Evolutionary conservation across 2,113 vertebrate species (phyloP).

Genomic region (Amphiprion percula): DNA sequence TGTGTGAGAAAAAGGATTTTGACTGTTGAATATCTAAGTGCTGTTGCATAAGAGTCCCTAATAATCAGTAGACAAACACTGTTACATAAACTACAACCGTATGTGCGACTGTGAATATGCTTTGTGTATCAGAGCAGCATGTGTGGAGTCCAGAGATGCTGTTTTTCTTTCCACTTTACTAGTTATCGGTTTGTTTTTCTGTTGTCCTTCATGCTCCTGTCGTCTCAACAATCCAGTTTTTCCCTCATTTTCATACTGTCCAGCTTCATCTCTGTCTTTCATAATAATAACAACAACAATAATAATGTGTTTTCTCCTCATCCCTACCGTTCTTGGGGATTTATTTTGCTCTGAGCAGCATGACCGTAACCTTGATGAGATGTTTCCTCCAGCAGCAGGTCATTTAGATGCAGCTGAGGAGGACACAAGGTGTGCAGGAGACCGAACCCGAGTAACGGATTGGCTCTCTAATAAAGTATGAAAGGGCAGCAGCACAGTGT

Average conservation of each 20-base stretch:
- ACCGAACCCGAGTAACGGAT: constrained; percentile 82
- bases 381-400: constrained; percentile 56
- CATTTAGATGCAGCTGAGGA: constrained; percentile 69
- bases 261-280: constrained; percentile 46
- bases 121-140: not conserved
- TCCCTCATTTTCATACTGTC: constrained; percentile 44
- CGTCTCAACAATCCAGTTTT: constrained; percentile 25
- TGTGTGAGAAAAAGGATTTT: constrained; percentile 33
- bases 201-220: not conserved
- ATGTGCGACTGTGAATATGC: not conserved
- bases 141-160: constrained; percentile 5
- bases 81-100: constrained; percentile 60
- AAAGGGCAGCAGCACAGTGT: constrained; percentile 72
- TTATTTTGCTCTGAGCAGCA: constrained; percentile 56
- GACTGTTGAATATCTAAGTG: constrained; percentile 57
- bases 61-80: constrained; percentile 57
- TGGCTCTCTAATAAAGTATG: constrained; percentile 85
- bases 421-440: constrained; percentile 40
- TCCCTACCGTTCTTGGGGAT: constrained; percentile 11
- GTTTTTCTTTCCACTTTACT: constrained; percentile 24
- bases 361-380: constrained; percentile 57
- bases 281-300: constrained; percentile 20
- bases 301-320: not conserved
- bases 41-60: constrained; percentile 54
- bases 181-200: constrained; percentile 4